Base-by-base conservation (phyloP, 2,888 invertebrate genomes). In the Busseola fusca region DNA sequence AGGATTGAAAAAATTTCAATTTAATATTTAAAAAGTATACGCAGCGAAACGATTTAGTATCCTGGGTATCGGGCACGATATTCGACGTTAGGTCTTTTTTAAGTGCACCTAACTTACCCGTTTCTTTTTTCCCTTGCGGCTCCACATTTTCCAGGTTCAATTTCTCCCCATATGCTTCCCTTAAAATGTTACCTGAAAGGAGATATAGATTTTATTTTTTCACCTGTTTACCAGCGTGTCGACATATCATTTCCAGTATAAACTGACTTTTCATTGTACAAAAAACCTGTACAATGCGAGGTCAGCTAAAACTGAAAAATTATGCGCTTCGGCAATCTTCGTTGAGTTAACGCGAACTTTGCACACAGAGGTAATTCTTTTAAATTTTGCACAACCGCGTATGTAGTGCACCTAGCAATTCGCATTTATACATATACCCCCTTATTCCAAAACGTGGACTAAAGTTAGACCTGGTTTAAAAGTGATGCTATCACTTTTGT, bases 161-260 rank as follows among this genome's bases (percentile, higher is more conserved):
- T 76, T 93, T 92, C 7, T 93, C 94, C 0, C 89, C 91, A 74
- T 95, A 95, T 0, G 95, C 94, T 60, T 94, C 94, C 56, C 88
- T 90, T 52, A 95, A 78, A 72, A 95, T 93, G 56, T 92, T 94
- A 67, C 95, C 95, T 95, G 87, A 59, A 91, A 91, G 4, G 12
- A 45, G 59, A 18, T 1, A 56, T 7, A 40, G 16, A 18, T 5
- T 42, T 21, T 3, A 16, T 14, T 25, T 21, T 42, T 14, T 25
- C 14, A 64, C 9, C 14, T 25, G 14, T 18, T 25, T 18, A 30
- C 12, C 40, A 30, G 40, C 6, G 45, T 45, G 45, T 18, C 42
- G 45, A 45, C 45, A 7, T 45, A 45, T 21, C 9, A 45, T 45
- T 45, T 7, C 18, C 45, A 45, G 6, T 18, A 18, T 45, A 45